Base-by-base conservation (phyloP, 2,888 invertebrate species). In the Drosophila anomalata region DNA sequence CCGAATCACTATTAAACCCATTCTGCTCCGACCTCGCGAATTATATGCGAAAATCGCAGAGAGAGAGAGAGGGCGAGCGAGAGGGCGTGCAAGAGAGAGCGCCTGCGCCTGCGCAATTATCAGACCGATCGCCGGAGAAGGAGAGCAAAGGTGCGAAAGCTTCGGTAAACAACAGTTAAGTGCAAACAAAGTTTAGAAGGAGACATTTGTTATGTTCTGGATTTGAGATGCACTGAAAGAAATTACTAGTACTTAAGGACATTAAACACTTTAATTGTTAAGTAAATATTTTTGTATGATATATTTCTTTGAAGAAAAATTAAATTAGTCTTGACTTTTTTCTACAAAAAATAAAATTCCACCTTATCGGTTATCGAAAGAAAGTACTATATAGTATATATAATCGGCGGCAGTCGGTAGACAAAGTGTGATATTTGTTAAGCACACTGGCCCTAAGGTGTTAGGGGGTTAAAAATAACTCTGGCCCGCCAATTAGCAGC, bases 1-100 rank as follows among this genome's bases (percentile, higher is more conserved):
- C 87, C 79, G 77, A 88, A 85, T 82, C 82, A 81, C 89, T 86
- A 90, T 87, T 91, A 89, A 91, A 82, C 78, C 77, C 77, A 85
- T 86, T 90, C 78, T 79, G 78, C 61, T 62, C 48, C 89, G 83
- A 88, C 89, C 85, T 88, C 87, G 88, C 86, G 75, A 90, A 89
- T 90, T 91, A 91, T 90, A 89, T 89, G 86, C 88, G 82, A 89
- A 90, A 87, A 69, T 78, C 56, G 8, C 50, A 33, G 62, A 42
- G 41, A 50, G 54, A 12, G 48, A 47, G 58, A 24, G 57, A 33
- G 67, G 2, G 22, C 46, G 68, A 44, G 68, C 48, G 60, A 66
- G 65, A 17, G 17, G 17, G 17, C 17, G 17, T 1, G 17, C 17
- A 1, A 17, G 17, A 17, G 68, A 50, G 60, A 66, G 65, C 8